Evolutionary conservation across 64 coral and sea anemone species (phyloP).

Genomic region (Acropora tenuis): DNA sequence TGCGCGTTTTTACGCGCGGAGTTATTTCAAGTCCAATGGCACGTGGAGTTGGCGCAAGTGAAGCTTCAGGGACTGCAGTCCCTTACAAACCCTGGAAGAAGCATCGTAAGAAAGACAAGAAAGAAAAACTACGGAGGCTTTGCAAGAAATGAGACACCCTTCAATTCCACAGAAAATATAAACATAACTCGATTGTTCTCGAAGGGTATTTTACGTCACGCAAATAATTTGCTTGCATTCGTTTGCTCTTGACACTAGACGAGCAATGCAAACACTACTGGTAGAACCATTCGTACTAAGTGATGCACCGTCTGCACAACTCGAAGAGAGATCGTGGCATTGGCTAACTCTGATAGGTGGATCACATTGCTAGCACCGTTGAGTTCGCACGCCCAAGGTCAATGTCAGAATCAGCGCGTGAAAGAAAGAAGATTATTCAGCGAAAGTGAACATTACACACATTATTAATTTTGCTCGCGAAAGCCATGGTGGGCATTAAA

Average conservation of each 20-base stretch:
- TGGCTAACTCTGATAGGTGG: too few relatives aligned
- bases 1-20: slow-evolving; percentile 24
- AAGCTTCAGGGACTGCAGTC: neutral
- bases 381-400: too few relatives aligned
- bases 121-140: slow-evolving; percentile 86
- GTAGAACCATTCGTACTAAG: too few relatives aligned
- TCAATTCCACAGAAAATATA: neutral
- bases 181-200: neutral
- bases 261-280: neutral
- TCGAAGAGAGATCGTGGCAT: too few relatives aligned
- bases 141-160: slow-evolving; percentile 46
- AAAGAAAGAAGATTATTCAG: too few relatives aligned
- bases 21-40: neutral
- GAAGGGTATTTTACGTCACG: neutral
- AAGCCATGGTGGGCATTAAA: too few relatives aligned
- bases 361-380: too few relatives aligned
- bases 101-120: slow-evolving; percentile 93
- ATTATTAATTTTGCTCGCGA: too few relatives aligned
- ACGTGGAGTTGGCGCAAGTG: slow-evolving; percentile 19
- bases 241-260: neutral
- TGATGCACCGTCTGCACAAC: too few relatives aligned
- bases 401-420: too few relatives aligned
- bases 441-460: too few relatives aligned
- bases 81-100: slow-evolving; percentile 96
- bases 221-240: neutral